Evolutionary conservation across 37 sponge, comb jelly and placozoan species (phyloP).

Genomic region (Corticium candelabrum): DNA sequence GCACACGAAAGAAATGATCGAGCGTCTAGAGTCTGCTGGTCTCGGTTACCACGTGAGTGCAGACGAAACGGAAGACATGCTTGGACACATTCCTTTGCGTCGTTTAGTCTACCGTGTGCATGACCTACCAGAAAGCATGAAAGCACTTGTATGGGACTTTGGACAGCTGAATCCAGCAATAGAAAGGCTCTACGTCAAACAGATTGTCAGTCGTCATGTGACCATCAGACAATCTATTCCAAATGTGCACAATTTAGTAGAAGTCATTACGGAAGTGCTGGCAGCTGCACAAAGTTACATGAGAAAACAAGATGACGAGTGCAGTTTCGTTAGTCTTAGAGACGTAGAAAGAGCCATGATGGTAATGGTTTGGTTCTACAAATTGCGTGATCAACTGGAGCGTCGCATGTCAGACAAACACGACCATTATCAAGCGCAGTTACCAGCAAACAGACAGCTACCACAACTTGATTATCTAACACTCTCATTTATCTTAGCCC

Average conservation of each 20-base stretch:
- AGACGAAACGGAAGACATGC: constrained; percentile 15
- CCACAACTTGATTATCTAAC: neutral
- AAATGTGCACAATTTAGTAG: constrained; percentile 2
- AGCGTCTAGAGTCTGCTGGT: constrained; percentile 22
- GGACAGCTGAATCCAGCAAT: constrained; percentile 64
- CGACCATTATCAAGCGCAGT: neutral
- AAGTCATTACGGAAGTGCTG: constrained; percentile 35
- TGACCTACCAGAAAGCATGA: constrained; percentile 79
- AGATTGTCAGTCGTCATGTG: constrained; percentile 63
- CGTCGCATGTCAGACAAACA: neutral
- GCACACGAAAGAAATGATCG: constrained; percentile 23
- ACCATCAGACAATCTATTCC: neutral
- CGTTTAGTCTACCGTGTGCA: constrained; percentile 88
- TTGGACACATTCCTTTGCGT: constrained; percentile 67
- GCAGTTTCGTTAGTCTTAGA: constrained; percentile 59
- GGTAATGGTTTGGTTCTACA: constrained; percentile 26
- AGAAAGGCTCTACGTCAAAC: constrained; percentile 49
- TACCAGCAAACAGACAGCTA: neutral
- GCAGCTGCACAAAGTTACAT: constrained; percentile 62
- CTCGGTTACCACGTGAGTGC: constrained; percentile 28
- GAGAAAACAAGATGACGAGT: constrained; percentile 52
- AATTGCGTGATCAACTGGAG: neutral
- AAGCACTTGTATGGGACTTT: constrained; percentile 91
- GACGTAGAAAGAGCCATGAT: constrained; percentile 50
- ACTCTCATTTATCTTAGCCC: constrained; percentile 28